Conservation (phyloP, 2,888 invertebrate genomes). For the Drosophila demipolita region DNA sequence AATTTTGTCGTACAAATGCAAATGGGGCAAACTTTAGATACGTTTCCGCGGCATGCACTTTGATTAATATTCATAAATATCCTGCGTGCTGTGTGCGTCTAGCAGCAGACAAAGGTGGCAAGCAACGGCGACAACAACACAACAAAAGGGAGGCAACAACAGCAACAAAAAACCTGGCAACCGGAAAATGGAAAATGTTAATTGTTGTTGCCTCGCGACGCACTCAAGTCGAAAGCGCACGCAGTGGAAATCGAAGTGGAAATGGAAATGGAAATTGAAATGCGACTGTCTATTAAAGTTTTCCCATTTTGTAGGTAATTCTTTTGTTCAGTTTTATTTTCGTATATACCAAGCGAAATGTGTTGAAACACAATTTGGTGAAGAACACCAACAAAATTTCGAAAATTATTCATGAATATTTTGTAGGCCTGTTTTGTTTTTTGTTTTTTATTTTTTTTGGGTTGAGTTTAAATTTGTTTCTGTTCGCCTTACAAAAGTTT, state of each 20-base stretch:
- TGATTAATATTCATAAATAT: constrained; percentile 80
- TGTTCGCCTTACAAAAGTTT: constrained; percentile 53
- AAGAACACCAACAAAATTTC: constrained; percentile 32
- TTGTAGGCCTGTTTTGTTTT: constrained; percentile 40
- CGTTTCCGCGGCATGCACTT: constrained; percentile 65
- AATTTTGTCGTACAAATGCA: constrained; percentile 39
- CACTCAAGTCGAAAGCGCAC: constrained; percentile 76
- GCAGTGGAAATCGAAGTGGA: constrained; percentile 63
- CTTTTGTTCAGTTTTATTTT: constrained; percentile 41
- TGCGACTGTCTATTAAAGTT: constrained; percentile 56
- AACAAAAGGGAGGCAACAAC: constrained; percentile 14
- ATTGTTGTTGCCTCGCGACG: constrained; percentile 70
- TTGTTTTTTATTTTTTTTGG: constrained; percentile 19
- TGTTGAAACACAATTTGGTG: constrained; percentile 52
- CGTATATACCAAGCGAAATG: constrained; percentile 35
- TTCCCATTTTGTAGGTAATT: constrained; percentile 54
- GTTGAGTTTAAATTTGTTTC: constrained; percentile 34
- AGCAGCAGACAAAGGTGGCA: constrained; percentile 39
- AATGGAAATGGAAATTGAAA: constrained; percentile 38
- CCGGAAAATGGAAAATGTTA: constrained; percentile 82
- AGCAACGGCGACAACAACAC: constrained; percentile 17
- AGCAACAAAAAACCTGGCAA: constrained; percentile 59
- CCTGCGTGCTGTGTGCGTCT: constrained; percentile 39
- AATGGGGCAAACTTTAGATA: constrained; percentile 46
- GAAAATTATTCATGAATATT: constrained; percentile 73